phyloP scores from a whole-genome alignment of 2,113 vertebrate genomes.

The Uria lomvia region DNA sequence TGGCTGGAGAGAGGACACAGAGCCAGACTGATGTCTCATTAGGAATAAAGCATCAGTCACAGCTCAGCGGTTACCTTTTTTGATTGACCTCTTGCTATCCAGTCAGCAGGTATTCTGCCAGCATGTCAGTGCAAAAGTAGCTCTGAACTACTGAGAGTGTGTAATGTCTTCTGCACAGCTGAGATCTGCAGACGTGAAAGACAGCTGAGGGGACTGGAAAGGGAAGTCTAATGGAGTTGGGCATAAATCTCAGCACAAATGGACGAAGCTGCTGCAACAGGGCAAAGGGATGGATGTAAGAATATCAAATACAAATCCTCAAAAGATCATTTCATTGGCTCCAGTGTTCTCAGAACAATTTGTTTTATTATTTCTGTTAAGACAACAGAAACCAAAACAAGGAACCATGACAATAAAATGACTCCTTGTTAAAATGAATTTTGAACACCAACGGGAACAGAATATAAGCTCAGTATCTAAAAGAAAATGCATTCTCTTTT shows the following conservation, averaged over 20 bases:
- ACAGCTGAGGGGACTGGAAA: not conserved
- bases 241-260: not conserved
- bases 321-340: not conserved
- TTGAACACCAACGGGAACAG: not conserved
- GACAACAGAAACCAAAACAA: not conserved
- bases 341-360: not conserved
- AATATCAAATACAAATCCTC: not conserved
- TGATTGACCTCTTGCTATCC: not conserved
- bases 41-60: not conserved
- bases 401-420: not conserved
- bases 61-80: not conserved
- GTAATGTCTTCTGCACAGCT: not conserved
- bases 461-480: not conserved
- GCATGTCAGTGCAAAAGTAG: not conserved
- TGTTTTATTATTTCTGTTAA: not conserved
- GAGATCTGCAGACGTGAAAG: not conserved
- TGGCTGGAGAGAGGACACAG: not conserved
- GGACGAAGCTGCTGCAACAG: not conserved
- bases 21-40: not conserved
- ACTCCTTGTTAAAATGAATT: not conserved
- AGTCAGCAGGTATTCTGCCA: conserved; percentile 1
- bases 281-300: not conserved
- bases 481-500: not conserved
- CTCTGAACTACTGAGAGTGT: not conserved
- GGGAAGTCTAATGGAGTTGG: not conserved